Conservation (phyloP, 1,140 invertebrate species). For the Odontomachus brunneus region DNA sequence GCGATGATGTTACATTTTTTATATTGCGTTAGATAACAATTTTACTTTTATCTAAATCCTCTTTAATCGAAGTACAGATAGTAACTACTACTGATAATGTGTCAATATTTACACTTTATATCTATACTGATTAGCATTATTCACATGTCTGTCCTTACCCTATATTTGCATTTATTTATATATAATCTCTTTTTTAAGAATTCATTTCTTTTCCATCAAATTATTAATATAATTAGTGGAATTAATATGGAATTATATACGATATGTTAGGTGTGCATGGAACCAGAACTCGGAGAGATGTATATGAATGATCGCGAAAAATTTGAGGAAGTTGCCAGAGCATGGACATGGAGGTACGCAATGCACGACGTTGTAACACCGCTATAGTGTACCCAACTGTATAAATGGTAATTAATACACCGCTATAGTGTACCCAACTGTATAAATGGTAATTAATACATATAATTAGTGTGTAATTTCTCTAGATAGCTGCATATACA, state of each 20-base stretch:
- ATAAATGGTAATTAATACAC: constrained; percentile 30
- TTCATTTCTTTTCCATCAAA: not conserved
- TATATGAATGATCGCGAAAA: constrained; percentile 91
- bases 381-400: constrained; percentile 67
- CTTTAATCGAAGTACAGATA: too few relatives aligned
- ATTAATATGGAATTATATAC: constrained; percentile 27
- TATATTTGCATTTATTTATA: too few relatives aligned
- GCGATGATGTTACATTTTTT: too few relatives aligned
- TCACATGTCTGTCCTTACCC: too few relatives aligned
- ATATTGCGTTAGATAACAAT: too few relatives aligned
- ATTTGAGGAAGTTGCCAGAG: constrained; percentile 93
- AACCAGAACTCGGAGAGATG: constrained; percentile 93
- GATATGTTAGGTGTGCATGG: constrained; percentile 93
- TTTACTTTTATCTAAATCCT: too few relatives aligned
- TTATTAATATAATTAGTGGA: not conserved
- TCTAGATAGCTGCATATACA: too few relatives aligned
- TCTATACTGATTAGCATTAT: too few relatives aligned
- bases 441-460: constrained; percentile 50
- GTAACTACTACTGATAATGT: too few relatives aligned
- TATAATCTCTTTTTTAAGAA: too few relatives aligned
- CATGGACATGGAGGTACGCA: constrained; percentile 97
- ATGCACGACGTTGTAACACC: constrained; percentile 93
- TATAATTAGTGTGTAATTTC: not conserved
- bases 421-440: constrained; percentile 71
- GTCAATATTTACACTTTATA: too few relatives aligned